Base-by-base conservation (phyloP, 35 echinoderm and acorn worm species). In the Acanthaster planci region DNA sequence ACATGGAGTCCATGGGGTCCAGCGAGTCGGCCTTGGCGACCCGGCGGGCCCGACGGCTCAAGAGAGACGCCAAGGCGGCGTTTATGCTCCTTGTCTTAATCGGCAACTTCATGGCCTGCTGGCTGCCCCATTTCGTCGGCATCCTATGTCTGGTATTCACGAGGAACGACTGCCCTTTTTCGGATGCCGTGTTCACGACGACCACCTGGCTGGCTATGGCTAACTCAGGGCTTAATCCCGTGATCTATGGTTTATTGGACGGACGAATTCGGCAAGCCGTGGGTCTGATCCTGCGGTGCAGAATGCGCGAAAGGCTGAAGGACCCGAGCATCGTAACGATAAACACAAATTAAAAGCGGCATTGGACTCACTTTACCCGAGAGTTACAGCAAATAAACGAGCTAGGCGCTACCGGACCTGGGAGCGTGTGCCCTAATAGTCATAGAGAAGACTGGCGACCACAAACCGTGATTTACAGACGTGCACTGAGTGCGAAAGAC, bases 191-290 rank as follows among this genome's bases (percentile, higher is more conserved):
- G 10, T 86, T 51, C 51, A 86, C 84, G 5, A 78, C 51, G 47
- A 37, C 84, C 14, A 86, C 84, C 0, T 86, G 84, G 84, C 57
- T 86, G 35, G 84, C 84, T 6, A 86, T 86, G 84, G 40, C 38
- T 2, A 86, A 86, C 51, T 86, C 84, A 0, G 21, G 50, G 18
- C 32, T 68, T 1, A 86, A 86, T 38, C 56, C 58, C 2, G n/a
- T 68, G 2, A 78, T 86, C 5, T 86, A 86, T 54, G 84, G 84
- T 19, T 38, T 86, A 21, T 23, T 86, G 6, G 67, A 86, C 36
- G 7, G 84, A 8, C 39, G 67, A 53, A 47, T 53, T 52, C 64
- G 84, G 34, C 52, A 83, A 21, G 54, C 81, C 2, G 53, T 83
- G 26, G 26, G 64, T 26, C 64, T 72, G 29, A 72, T 72, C 34